Conservation (phyloP, 2,888 invertebrate species). For the Catocala sponsa region DNA sequence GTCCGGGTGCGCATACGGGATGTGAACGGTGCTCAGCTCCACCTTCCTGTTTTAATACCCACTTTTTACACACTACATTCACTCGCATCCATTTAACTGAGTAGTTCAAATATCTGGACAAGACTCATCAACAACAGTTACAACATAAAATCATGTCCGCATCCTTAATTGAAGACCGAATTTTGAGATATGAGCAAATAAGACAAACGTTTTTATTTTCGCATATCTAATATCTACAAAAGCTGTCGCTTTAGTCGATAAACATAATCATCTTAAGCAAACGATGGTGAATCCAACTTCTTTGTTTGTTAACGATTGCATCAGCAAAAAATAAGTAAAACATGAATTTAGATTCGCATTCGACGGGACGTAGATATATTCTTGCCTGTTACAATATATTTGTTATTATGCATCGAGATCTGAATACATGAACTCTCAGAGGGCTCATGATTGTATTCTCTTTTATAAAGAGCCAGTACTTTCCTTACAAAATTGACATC, state of each 20-base stretch:
- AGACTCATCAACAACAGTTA: constrained; percentile 53
- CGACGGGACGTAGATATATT: constrained; percentile 60
- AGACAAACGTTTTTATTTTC: neutral
- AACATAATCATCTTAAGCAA: constrained; percentile 5
- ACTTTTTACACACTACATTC: constrained; percentile 71
- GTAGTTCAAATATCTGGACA: constrained; percentile 39
- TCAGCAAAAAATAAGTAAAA: constrained; percentile 56
- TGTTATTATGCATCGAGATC: constrained; percentile 75
- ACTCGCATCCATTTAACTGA: constrained; percentile 63
- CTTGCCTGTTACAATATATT: constrained; percentile 71
- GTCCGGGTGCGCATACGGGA: constrained; percentile 75
- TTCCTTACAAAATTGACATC: constrained; percentile 85
- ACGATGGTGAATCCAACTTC: constrained; percentile 8
- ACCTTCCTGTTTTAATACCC: constrained; percentile 76
- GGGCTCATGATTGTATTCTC: constrained; percentile 77
- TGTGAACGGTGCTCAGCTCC: constrained; percentile 69
- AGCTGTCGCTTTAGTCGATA: neutral
- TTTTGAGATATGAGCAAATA: neutral
- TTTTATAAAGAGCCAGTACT: constrained; percentile 81
- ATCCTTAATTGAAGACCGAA: neutral
- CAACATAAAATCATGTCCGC: neutral
- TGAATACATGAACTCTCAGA: constrained; percentile 70
- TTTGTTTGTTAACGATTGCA: constrained; percentile 72
- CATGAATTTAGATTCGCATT: constrained; percentile 55
- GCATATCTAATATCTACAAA: neutral